Percentiles rank a stretch among this genome's conserved stretches.
Conservation (phyloP, 2,888 invertebrate genomes). For the Zygothrica quintamaculata region DNA sequence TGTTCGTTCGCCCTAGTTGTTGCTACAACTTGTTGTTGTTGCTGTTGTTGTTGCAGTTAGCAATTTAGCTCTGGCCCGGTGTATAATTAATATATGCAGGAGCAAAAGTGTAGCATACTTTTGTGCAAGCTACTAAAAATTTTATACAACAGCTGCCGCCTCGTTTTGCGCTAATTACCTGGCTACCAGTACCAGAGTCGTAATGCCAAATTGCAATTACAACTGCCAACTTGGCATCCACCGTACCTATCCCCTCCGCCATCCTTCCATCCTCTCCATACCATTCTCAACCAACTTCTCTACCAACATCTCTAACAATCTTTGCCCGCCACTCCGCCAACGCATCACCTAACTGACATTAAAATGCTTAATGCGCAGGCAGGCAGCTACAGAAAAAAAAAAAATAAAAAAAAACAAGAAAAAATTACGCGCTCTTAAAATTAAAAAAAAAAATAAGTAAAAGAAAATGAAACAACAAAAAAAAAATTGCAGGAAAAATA, state of each 20-base stretch:
- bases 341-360: constrained; percentile 77
- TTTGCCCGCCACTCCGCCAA: neutral
- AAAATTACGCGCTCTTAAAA: constrained; percentile 63
- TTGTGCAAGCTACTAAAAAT: constrained; percentile 69
- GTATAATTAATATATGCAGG: constrained; percentile 74
- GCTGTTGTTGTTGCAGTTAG: constrained; percentile 63
- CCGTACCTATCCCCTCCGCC: neutral
- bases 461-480: constrained; percentile 19
- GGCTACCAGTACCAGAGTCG: constrained; percentile 60
- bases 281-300: no score
- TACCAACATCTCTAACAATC: neutral
- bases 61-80: constrained; percentile 52
- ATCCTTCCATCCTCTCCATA: constrained; percentile 1
- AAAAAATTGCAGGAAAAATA: constrained; percentile 20
- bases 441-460: constrained; percentile 46
- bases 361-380: constrained; percentile 82
- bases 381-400: constrained; percentile 35
- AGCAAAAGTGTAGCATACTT: constrained; percentile 56
- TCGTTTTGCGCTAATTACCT: constrained; percentile 80
- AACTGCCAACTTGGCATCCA: constrained; percentile 56
- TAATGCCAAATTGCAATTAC: constrained; percentile 79
- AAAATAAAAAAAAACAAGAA: constrained; percentile 34
- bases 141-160: constrained; percentile 76
- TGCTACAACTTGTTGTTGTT: constrained; percentile 3
- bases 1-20: constrained; percentile 5